phyloP scores from a whole-genome alignment of 1,140 invertebrate genomes.

The Leptinotarsa defecta region DNA sequence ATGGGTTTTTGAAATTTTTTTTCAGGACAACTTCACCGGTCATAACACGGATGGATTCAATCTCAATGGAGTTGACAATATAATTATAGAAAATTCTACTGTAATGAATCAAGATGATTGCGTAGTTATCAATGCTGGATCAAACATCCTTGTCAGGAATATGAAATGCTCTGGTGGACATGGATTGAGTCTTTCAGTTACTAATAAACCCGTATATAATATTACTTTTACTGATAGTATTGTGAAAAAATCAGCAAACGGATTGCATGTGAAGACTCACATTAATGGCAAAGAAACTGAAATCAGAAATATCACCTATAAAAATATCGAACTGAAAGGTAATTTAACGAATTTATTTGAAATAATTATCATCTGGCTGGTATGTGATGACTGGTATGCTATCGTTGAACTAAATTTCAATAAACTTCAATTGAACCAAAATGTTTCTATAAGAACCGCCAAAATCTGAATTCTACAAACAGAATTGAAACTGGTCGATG shows the following conservation, averaged over 20 bases:
- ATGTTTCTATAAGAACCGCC: too few species aligned
- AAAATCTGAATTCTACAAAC: too few species aligned
- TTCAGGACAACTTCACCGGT: not conserved
- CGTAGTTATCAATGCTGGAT: conserved; percentile 22
- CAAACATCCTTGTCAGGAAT: conserved; percentile 17
- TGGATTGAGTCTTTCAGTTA: conserved; percentile 18
- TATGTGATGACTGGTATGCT: too few species aligned
- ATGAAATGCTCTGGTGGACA: conserved; percentile 20
- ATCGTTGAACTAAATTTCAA: too few species aligned
- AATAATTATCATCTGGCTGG: too few species aligned
- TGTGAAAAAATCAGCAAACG: not conserved
- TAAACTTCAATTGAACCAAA: too few species aligned
- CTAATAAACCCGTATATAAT: not conserved
- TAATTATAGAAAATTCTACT: conserved; percentile 4
- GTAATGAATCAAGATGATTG: conserved; percentile 33
- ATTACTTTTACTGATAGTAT: conserved; percentile 6
- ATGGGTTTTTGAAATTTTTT: not conserved
- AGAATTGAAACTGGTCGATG: too few species aligned
- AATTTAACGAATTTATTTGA: not conserved
- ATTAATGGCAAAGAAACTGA: not conserved
- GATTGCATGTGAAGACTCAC: conserved; percentile 10
- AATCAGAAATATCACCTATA: conserved; percentile 10
- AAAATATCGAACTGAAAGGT: conserved; percentile 17
- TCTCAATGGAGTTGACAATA: not conserved
- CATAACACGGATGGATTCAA: conserved; percentile 10